phyloP scores from a whole-genome alignment of 2,888 invertebrate species.

The Drosophila melanosoma region DNA sequence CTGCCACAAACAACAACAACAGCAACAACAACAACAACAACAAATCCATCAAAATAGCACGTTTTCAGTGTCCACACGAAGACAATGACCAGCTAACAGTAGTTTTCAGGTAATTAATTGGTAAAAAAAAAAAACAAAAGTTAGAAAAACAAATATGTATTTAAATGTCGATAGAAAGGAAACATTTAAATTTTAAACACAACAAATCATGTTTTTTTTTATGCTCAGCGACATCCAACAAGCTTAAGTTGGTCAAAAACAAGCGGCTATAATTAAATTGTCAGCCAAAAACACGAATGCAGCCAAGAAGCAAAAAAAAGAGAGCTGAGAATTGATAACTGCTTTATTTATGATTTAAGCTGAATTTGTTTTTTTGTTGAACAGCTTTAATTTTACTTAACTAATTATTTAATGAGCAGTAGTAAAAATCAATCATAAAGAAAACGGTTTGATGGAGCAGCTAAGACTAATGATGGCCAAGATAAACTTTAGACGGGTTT shows the following conservation, averaged over 20 bases:
- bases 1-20: slow-evolving; percentile 19
- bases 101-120: slow-evolving; percentile 73
- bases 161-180: slow-evolving; percentile 22
- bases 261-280: slow-evolving; percentile 56
- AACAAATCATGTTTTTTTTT: slow-evolving; percentile 67
- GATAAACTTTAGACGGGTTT: neutral
- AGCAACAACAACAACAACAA: slow-evolving; percentile 9
- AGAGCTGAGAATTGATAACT: neutral
- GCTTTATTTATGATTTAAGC: neutral
- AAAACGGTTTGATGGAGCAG: neutral
- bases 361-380: neutral
- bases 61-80: slow-evolving; percentile 58
- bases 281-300: slow-evolving; percentile 33
- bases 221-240: slow-evolving; percentile 38
- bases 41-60: slow-evolving; percentile 57
- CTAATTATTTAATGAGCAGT: slow-evolving; percentile 6
- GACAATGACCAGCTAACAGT: slow-evolving; percentile 64
- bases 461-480: neutral
- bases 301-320: neutral
- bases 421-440: neutral
- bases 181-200: slow-evolving; percentile 60
- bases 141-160: slow-evolving; percentile 22
- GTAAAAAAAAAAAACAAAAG: slow-evolving; percentile 9
- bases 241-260: slow-evolving; percentile 26
- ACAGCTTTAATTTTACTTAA: neutral